Evolutionary conservation across 35 echinoderm and acorn worm genomes (phyloP).

Genomic region (Anneissia japonica): DNA sequence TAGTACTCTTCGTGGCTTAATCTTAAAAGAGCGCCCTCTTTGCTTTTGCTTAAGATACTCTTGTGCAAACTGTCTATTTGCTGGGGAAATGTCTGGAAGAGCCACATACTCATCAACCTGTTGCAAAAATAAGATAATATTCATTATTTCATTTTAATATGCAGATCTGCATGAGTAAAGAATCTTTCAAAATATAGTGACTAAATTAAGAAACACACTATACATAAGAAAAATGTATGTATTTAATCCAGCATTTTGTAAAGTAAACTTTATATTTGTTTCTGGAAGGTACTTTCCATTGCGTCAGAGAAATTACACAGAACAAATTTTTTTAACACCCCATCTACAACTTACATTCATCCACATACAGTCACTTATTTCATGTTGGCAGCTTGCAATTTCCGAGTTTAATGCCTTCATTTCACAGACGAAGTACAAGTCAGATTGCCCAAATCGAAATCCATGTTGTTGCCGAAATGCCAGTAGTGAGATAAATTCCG

Average conservation of each 20-base stretch:
- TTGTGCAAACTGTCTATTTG: neutral
- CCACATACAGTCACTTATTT: constrained; percentile 57
- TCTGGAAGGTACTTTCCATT: no score
- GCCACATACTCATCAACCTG: neutral
- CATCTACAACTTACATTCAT: constrained; percentile 80
- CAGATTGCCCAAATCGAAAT: constrained; percentile 53
- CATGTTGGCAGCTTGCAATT: constrained; percentile 23
- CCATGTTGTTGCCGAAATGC: constrained; percentile 60
- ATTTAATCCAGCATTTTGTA: no score
- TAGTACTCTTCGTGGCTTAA: neutral
- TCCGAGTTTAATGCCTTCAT: constrained; percentile 44
- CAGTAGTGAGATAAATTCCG: constrained; percentile 57
- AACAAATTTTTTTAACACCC: no score
- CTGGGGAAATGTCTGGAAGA: neutral
- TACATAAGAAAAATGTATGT: no score
- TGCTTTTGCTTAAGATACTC: neutral
- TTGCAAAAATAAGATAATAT: no score
- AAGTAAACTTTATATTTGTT: no score
- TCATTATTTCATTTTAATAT: no score
- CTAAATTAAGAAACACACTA: no score
- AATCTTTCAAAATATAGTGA: no score
- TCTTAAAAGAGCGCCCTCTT: neutral
- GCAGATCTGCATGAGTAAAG: no score
- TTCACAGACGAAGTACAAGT: constrained; percentile 74
- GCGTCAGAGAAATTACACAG: no score